Evolutionary conservation across 2,113 vertebrate species (phyloP), one percentile per base, ranked within the genome.

Genomic region (Polypterus bichir): DNA sequence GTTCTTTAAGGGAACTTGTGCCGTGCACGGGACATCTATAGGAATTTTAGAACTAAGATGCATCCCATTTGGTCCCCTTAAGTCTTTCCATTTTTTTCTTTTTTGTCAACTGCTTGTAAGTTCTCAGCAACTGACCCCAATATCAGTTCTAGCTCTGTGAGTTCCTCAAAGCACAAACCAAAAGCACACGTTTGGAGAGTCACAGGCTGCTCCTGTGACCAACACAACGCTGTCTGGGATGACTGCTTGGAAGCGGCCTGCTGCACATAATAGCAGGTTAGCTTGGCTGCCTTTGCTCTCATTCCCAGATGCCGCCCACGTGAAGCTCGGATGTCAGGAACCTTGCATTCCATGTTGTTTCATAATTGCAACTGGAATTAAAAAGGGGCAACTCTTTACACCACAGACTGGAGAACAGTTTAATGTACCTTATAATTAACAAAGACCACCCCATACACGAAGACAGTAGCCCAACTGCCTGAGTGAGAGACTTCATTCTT

Each of bases 401-500:
- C 49, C 58, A 61, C 54, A 61, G 61, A 46, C 64, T 56, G 54
- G 46, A 62, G 65, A 44, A 62, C 60, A 63, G 64, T 63, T 59
- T 49, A 66, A 57, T 63, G 67, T 68, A 59, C 59, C 60, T 47
- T 54, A 59, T 70, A 72, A 72, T 72, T 70, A 74, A 27, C 27
- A 27, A 27, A 74, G 67, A 68, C 62, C 64, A 73, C 67, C 60
- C 64, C 57, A 64, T 46, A 60, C 59, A 9, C 49, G 56, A 65
- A 72, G 47, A 68, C 68, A 59, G n/a, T 4, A 7, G 56, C n/a
- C 9, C 56, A 44, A 44, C 8, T 44, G n/a, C 56, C 27, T 27
- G 27, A 27, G 27, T 27, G 2, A 27, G n/a, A n/a, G 27, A 27
- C 27, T 27, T 27, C 27, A 27, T 27, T 27, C 27, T 27, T 27